Percentiles rank a stretch among this genome's conserved stretches.
phyloP scores from a whole-genome alignment of 2,113 vertebrate genomes.

The Equus quagga region DNA sequence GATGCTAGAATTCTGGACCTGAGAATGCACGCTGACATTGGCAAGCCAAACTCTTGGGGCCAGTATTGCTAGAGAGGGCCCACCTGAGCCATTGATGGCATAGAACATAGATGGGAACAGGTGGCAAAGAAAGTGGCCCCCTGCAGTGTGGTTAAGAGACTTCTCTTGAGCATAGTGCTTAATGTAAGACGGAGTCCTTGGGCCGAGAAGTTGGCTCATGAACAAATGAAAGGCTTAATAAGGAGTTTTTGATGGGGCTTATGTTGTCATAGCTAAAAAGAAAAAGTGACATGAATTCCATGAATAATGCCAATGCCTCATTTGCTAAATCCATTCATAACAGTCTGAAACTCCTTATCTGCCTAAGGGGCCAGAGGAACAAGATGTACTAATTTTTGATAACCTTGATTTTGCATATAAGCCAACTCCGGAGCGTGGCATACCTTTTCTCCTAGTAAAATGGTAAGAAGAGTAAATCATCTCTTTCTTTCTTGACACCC shows the following conservation, averaged over 20 bases:
- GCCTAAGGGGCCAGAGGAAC: background rate
- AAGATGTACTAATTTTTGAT: slow-evolving; percentile 42
- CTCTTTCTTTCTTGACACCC: background rate
- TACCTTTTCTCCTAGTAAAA: background rate
- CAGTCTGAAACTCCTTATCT: background rate
- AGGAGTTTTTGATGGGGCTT: background rate
- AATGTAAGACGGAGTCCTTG: background rate
- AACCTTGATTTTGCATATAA: background rate
- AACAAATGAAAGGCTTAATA: background rate
- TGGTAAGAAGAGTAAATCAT: background rate
- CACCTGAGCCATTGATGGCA: background rate
- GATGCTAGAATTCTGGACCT: slow-evolving; percentile 34
- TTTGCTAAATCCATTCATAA: background rate
- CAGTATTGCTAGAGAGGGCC: background rate
- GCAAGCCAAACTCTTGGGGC: background rate
- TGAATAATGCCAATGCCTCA: background rate
- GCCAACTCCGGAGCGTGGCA: background rate
- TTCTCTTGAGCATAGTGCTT: background rate
- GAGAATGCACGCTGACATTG: background rate
- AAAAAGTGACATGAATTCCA: background rate
- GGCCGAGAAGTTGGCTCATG: background rate
- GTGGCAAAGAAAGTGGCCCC: background rate
- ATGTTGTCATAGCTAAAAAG: background rate
- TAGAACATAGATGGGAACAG: background rate
- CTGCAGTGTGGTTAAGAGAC: background rate